phyloP scores from a whole-genome alignment of 2,113 vertebrate species.

The Xiphias gladius region DNA sequence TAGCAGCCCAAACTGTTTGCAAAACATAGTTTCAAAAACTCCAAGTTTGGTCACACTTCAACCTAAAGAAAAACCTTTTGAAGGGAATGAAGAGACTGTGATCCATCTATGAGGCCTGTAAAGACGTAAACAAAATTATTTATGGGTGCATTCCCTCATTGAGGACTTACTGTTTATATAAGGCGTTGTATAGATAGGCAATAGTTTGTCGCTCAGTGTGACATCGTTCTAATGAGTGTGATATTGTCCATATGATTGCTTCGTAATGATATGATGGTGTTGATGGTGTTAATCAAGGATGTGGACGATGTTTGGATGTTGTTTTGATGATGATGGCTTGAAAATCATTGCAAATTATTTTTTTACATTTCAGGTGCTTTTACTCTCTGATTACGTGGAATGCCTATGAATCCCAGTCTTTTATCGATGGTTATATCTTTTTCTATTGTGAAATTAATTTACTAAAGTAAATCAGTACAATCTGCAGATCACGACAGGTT shows the following conservation, averaged over 20 bases:
- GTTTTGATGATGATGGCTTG: not conserved
- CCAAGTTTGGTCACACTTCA: constrained; percentile 45
- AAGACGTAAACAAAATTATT: not conserved
- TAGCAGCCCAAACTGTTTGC: constrained; percentile 39
- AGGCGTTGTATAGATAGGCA: not conserved
- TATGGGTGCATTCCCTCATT: not conserved
- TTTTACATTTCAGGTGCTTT: not conserved
- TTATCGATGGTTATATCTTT: not conserved
- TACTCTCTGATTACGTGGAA: not conserved
- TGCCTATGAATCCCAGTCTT: not conserved
- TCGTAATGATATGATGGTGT: not conserved
- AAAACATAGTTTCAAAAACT: constrained; percentile 54
- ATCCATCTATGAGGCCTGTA: not conserved
- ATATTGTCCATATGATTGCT: not conserved
- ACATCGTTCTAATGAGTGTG: not conserved
- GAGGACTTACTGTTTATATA: not conserved
- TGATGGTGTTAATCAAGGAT: not conserved
- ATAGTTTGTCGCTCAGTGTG: not conserved
- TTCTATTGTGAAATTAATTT: not conserved
- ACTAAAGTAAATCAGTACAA: constrained; percentile 16
- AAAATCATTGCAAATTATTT: not conserved
- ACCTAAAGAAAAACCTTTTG: constrained; percentile 27
- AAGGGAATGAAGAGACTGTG: not conserved
- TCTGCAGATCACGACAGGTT: constrained; percentile 29
- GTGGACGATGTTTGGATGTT: not conserved